A percentile compares a stretch with the other conserved stretches of the same genome.
These are phyloP conservation scores for Diabrotica balteata DNA, from an alignment of 2,888 invertebrate genomes.

Conservation along the genomic window DNA sequence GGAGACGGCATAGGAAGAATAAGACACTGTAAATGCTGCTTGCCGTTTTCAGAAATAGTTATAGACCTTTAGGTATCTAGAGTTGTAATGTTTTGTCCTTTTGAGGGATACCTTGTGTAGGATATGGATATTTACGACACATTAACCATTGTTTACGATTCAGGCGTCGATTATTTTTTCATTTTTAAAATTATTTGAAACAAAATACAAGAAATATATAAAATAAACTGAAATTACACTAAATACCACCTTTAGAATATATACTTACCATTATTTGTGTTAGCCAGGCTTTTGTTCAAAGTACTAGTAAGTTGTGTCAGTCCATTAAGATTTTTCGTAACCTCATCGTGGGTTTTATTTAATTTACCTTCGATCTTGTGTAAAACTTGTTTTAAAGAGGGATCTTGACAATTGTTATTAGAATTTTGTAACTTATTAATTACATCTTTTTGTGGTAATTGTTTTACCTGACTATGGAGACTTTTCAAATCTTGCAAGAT, in stretches of 20 bases:
- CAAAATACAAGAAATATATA: too few relatives aligned
- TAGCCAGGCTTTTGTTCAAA: conserved; percentile 64
- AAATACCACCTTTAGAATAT: neutral
- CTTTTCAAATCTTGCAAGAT: conserved; percentile 48
- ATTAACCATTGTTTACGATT: too few relatives aligned
- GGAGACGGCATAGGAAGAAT: too few relatives aligned
- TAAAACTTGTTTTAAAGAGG: neutral
- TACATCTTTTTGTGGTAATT: conserved; percentile 63
- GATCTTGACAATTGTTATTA: neutral
- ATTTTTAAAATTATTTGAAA: too few relatives aligned
- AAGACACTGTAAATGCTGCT: too few relatives aligned
- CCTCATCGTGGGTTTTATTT: conserved; percentile 45
- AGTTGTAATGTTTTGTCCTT: too few relatives aligned
- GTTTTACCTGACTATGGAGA: conserved; percentile 46
- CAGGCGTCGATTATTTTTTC: too few relatives aligned
- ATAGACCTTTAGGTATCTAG: too few relatives aligned
- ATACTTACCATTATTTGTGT: conserved; percentile 49
- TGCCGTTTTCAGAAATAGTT: too few relatives aligned
- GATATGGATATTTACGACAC: too few relatives aligned
- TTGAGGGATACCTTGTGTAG: too few relatives aligned
- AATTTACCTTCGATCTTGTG: conserved; percentile 37
- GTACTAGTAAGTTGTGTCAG: conserved; percentile 65
- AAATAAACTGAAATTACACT: too few relatives aligned
- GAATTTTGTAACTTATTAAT: conserved; percentile 62
- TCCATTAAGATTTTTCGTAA: conserved; percentile 47